Conservation (phyloP, 2,113 vertebrate genomes). For the Poeciliopsis occidentalis region DNA sequence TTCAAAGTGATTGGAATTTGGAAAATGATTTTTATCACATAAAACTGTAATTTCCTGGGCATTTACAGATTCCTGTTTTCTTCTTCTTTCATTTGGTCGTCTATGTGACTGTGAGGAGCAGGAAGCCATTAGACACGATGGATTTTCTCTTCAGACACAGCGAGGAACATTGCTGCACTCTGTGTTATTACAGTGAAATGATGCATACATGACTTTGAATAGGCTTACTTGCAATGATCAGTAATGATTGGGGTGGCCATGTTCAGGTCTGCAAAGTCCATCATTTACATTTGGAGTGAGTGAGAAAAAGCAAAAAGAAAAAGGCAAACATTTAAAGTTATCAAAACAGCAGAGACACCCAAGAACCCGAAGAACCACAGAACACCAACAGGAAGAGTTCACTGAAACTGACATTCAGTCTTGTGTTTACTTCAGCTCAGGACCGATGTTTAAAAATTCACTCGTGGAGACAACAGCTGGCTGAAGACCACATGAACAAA, state of each 20-base stretch:
- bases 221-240: slow-evolving; percentile 41
- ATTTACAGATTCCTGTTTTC: background rate
- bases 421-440: slow-evolving; percentile 57
- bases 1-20: slow-evolving; percentile 10
- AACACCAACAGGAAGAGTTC: slow-evolving; percentile 45
- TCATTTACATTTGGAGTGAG: slow-evolving; percentile 8
- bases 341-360: slow-evolving; percentile 1
- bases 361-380: slow-evolving; percentile 21
- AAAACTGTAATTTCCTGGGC: background rate
- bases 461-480: slow-evolving; percentile 21
- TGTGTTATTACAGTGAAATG: slow-evolving; percentile 57
- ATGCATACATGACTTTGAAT: slow-evolving; percentile 42
- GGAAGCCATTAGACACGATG: slow-evolving; percentile 46
- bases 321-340: slow-evolving; percentile 22
- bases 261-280: slow-evolving; percentile 18
- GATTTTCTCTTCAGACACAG: slow-evolving; percentile 42
- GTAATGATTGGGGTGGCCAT: slow-evolving; percentile 33
- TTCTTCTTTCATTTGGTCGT: slow-evolving; percentile 7
- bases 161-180: slow-evolving; percentile 13
- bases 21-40: background rate
- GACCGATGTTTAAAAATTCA: slow-evolving; percentile 50
- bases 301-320: slow-evolving; percentile 6
- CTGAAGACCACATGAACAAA: slow-evolving; percentile 23
- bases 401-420: slow-evolving; percentile 50
- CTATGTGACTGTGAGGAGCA: slow-evolving; percentile 21